Percentiles rank a stretch among this genome's conserved stretches.
phyloP scores from a whole-genome alignment of 2,888 invertebrate genomes.

The Ariolimax columbianus region DNA sequence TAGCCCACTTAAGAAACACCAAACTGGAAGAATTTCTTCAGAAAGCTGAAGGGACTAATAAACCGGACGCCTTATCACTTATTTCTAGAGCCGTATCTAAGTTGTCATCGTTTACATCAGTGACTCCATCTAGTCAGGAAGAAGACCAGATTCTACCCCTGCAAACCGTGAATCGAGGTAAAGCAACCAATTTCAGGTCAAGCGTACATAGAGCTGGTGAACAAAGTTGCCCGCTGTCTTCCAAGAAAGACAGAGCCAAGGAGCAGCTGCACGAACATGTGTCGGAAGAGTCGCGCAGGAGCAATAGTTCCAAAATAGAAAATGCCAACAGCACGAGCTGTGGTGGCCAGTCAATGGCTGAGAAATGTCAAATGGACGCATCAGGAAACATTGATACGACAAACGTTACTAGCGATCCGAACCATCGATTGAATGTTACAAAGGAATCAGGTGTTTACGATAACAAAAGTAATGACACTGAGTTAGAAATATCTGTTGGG shows the following conservation, averaged over 20 bases:
- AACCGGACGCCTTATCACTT: background rate
- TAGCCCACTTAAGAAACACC: background rate
- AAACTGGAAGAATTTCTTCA: slow-evolving; percentile 38
- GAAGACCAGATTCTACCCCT: slow-evolving; percentile 7
- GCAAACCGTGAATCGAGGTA: background rate
- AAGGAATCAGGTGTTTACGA: background rate
- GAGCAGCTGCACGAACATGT: too few species aligned
- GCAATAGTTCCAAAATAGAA: background rate
- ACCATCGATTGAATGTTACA: too few species aligned
- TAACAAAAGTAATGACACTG: background rate
- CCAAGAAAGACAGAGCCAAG: background rate
- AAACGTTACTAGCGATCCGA: background rate
- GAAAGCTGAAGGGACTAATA: slow-evolving; percentile 9
- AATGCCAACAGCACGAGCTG: background rate
- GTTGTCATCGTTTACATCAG: slow-evolving; percentile 22
- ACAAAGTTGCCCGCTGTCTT: too few species aligned
- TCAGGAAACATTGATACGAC: background rate
- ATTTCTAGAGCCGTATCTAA: slow-evolving; percentile 15
- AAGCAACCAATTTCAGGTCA: background rate
- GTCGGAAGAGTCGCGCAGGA: background rate
- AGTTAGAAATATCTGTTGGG: background rate
- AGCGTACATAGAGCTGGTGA: background rate
- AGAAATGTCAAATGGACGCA: background rate
- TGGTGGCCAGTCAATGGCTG: background rate
- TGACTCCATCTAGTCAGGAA: slow-evolving; percentile 28